A percentile compares a stretch with the other conserved stretches of the same genome.
These are phyloP conservation scores for Blera fallax DNA, from an alignment of 2,888 invertebrate genomes.

Conservation along the genomic window DNA sequence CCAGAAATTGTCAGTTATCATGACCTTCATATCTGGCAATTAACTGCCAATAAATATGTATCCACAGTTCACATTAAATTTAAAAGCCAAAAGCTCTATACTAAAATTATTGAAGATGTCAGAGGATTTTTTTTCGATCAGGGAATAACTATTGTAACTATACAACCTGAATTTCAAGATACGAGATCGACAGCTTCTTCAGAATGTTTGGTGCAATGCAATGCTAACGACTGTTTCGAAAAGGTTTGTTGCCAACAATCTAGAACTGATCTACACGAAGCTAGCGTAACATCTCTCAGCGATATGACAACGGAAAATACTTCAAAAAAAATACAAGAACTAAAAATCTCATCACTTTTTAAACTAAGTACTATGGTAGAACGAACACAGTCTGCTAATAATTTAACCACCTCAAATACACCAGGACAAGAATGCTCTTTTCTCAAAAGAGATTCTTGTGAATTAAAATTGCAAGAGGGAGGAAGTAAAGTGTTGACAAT, in stretches of 20 bases:
- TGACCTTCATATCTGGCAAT: conserved; percentile 94
- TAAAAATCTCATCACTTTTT: neutral
- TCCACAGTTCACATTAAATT: conserved; percentile 93
- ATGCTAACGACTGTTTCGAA: conserved; percentile 77
- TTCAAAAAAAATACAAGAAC: neutral
- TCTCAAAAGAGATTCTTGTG: neutral
- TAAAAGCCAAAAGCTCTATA: conserved; percentile 85
- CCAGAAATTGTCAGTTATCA: conserved; percentile 90
- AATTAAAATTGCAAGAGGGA: neutral
- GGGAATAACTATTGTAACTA: conserved; percentile 91
- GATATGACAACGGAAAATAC: neutral
- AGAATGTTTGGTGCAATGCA: conserved; percentile 79
- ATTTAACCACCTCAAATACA: neutral
- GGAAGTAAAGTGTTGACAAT: neutral
- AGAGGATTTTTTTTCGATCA: conserved; percentile 89
- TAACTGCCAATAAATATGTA: conserved; percentile 90
- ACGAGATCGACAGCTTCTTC: conserved; percentile 74
- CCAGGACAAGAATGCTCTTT: neutral
- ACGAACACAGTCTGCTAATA: conserved; percentile 19
- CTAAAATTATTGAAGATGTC: conserved; percentile 84
- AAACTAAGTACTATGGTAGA: neutral
- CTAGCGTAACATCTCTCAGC: neutral
- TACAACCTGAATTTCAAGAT: conserved; percentile 91
- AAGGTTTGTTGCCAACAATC: conserved; percentile 80
- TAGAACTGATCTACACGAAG: conserved; percentile 74